phyloP scores from a whole-genome alignment of 2,113 vertebrate genomes.

The Hippocampus mohnikei region DNA sequence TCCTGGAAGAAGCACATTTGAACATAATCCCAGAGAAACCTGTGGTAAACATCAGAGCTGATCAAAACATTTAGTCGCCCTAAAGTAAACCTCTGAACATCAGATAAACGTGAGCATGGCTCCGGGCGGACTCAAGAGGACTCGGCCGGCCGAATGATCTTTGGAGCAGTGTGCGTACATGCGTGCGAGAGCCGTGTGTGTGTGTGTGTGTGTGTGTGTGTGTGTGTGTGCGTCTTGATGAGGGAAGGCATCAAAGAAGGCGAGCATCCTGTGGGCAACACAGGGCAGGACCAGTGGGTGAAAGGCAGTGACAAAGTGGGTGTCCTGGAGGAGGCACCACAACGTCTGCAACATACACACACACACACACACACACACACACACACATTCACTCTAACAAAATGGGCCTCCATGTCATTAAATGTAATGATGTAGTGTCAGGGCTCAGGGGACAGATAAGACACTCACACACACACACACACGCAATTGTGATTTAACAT shows the following conservation, averaged over 20 bases:
- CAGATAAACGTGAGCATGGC: conserved; percentile 22
- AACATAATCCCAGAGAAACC: background rate
- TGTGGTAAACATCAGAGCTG: conserved; percentile 13
- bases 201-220: conserved; percentile 18
- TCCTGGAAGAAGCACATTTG: background rate
- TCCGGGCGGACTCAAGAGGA: conserved; percentile 15
- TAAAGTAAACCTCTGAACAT: conserved; percentile 9
- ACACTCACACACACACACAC: background rate
- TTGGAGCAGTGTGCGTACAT: conserved; percentile 29
- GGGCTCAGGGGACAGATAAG: conserved; percentile 46
- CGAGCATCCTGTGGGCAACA: conserved; percentile 65
- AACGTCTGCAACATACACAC: conserved; percentile 47
- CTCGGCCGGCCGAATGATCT: conserved; percentile 33
- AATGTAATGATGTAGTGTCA: conserved; percentile 49
- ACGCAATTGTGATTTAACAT: background rate
- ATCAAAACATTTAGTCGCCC: conserved; percentile 16
- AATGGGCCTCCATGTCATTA: conserved; percentile 58
- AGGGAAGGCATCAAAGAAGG: conserved; percentile 57
- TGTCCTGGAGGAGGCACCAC: conserved; percentile 59
- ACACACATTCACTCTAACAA: conserved; percentile 20
- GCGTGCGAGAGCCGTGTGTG: conserved; percentile 9
- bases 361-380: conserved; percentile 15
- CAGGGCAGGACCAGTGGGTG: conserved; percentile 58
- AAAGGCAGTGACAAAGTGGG: conserved; percentile 58
- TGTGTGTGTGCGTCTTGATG: conserved; percentile 28